Conservation (phyloP, 1,140 invertebrate genomes). For the Zaprionus camerounensis region DNA sequence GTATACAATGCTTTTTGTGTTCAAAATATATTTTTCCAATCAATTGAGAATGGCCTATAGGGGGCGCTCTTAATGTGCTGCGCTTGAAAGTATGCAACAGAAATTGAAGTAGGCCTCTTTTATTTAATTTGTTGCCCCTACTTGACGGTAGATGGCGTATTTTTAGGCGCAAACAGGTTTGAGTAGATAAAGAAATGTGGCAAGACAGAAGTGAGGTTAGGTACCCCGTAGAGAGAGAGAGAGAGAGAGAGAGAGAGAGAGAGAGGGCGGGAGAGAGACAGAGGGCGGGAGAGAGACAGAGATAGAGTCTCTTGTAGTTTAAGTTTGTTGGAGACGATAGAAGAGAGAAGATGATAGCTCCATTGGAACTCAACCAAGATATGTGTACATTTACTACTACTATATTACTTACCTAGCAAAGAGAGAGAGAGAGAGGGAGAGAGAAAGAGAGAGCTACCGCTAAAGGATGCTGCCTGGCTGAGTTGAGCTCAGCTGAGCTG, state of each 20-base stretch:
- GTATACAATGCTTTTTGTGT: constrained; percentile 51
- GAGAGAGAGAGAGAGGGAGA: background rate
- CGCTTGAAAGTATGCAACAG: constrained; percentile 40
- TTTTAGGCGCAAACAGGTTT: constrained; percentile 6
- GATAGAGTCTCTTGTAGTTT: too few species aligned
- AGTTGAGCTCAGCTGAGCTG: background rate
- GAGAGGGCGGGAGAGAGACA: too few species aligned
- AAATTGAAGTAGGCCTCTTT: constrained; percentile 4
- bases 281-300: too few species aligned
- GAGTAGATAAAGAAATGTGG: background rate
- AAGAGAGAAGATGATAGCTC: too few species aligned
- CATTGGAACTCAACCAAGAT: too few species aligned
- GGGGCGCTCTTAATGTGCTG: constrained; percentile 43
- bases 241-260: too few species aligned
- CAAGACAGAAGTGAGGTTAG: too few species aligned
- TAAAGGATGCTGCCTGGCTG: background rate
- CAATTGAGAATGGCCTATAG: constrained; percentile 57
- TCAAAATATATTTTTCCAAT: constrained; percentile 76
- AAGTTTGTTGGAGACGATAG: too few species aligned
- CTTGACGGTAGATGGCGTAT: constrained; percentile 11
- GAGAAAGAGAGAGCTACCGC: background rate
- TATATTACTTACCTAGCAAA: too few species aligned
- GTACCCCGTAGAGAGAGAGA: too few species aligned
- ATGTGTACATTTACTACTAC: too few species aligned
- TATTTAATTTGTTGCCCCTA: background rate